Evolutionary conservation across 2,797 vertebrate genomes (phyloP).

Genomic region (Acipenser ruthenus): DNA sequence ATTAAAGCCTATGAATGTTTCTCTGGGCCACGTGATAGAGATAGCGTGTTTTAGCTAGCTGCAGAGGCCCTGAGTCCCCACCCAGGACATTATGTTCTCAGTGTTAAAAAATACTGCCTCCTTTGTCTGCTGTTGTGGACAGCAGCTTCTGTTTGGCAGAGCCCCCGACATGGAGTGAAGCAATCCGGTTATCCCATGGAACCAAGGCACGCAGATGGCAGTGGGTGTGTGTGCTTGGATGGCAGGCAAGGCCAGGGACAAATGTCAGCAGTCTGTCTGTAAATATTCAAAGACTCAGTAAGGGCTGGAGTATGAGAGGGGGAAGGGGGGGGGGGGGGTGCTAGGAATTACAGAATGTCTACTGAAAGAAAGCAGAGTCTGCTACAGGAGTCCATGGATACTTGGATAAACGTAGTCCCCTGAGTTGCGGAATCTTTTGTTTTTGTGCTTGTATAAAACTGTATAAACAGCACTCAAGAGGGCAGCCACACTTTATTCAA

Average conservation of each 20-base stretch:
- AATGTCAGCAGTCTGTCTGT: slow-evolving; percentile 10
- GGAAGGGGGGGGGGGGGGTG: background rate
- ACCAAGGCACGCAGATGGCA: slow-evolving; percentile 4
- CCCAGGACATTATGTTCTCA: slow-evolving; percentile 2
- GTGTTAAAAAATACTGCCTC: background rate
- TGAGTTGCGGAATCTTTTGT: no score
- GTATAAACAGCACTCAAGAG: no score
- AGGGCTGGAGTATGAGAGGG: background rate
- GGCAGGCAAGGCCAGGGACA: slow-evolving; percentile 7
- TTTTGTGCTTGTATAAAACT: no score
- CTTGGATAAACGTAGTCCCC: no score
- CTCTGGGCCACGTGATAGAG: background rate
- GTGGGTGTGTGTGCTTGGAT: background rate
- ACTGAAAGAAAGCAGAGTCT: no score
- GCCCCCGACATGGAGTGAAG: slow-evolving; percentile 1
- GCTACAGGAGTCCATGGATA: no score
- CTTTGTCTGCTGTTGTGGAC: slow-evolving; percentile 11
- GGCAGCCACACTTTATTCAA: no score
- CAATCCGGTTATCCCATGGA: slow-evolving; percentile 12
- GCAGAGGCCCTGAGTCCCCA: slow-evolving; percentile 9
- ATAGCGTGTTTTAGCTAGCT: slow-evolving; percentile 3
- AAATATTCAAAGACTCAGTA: background rate
- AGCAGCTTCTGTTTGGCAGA: slow-evolving; percentile 6
- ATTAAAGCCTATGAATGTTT: background rate
- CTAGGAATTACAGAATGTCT: no score